Evolutionary conservation across 2,797 vertebrate genomes (phyloP).

Genomic region (Fistularia commersonii): DNA sequence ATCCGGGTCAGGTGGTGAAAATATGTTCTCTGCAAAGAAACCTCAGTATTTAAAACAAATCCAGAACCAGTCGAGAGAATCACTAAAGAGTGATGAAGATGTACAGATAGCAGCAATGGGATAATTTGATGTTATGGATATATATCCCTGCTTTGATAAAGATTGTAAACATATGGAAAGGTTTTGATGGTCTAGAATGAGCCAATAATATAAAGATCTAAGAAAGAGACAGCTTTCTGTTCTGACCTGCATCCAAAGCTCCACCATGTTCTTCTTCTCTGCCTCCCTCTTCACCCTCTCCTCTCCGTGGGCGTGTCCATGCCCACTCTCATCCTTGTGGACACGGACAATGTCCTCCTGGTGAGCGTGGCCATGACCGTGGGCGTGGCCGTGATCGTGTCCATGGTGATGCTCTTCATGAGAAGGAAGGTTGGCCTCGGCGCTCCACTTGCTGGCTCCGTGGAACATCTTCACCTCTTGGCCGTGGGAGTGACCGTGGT

Average conservation of each 20-base stretch:
- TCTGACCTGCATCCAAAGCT: slow-evolving; percentile 82
- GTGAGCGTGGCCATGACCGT: slow-evolving; percentile 13
- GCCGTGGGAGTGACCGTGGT: slow-evolving; percentile 51
- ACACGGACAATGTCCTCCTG: slow-evolving; percentile 4
- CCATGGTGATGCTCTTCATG: slow-evolving; percentile 49
- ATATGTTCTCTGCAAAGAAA: too few relatives aligned
- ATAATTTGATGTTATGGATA: too few relatives aligned
- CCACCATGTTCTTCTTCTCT: slow-evolving; percentile 72
- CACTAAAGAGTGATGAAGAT: too few relatives aligned
- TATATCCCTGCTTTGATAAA: too few relatives aligned
- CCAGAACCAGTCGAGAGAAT: too few relatives aligned
- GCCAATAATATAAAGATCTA: background rate
- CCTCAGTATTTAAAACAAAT: too few relatives aligned
- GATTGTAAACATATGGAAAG: too few relatives aligned
- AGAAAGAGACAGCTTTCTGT: background rate
- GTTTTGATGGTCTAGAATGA: too few relatives aligned
- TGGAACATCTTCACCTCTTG: slow-evolving; percentile 72
- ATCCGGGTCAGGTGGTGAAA: too few relatives aligned
- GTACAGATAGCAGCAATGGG: too few relatives aligned
- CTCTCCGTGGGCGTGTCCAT: slow-evolving; percentile 14
- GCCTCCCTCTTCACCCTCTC: slow-evolving; percentile 50
- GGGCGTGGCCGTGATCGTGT: slow-evolving; percentile 3
- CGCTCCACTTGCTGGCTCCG: slow-evolving; percentile 80
- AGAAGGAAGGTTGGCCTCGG: slow-evolving; percentile 64
- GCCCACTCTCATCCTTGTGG: slow-evolving; percentile 13